Evolutionary conservation across 1,140 invertebrate species (phyloP).

Genomic region (Drosophila lacertosa): DNA sequence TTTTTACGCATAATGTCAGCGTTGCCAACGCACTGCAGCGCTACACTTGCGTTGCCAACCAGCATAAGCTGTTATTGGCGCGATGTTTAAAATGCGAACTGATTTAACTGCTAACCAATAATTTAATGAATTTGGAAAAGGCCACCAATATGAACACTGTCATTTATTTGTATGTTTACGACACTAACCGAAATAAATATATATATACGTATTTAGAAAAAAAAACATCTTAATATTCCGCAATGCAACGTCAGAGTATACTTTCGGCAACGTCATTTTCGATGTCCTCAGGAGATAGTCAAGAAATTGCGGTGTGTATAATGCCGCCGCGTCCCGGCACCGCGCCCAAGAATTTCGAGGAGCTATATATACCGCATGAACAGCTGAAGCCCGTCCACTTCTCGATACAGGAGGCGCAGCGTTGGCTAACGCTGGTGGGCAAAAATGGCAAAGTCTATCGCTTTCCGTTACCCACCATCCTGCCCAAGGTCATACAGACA

Average conservation of each 20-base stretch:
- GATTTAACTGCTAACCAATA: not conserved
- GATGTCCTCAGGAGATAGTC: not conserved
- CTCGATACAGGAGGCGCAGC: constrained; percentile 73
- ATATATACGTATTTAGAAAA: not conserved
- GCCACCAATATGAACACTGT: not conserved
- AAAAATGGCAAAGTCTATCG: constrained; percentile 62
- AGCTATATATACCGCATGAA: constrained; percentile 56
- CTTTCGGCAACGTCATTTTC: not conserved
- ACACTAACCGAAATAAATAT: constrained; percentile 25
- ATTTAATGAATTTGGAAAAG: not conserved
- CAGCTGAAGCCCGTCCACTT: constrained; percentile 58
- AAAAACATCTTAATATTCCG: constrained; percentile 7
- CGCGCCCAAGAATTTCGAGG: constrained; percentile 56
- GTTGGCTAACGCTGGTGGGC: constrained; percentile 67
- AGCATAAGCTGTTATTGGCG: not conserved
- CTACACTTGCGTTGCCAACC: constrained; percentile 9
- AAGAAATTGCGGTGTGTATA: constrained; percentile 41
- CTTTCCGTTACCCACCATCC: constrained; percentile 72
- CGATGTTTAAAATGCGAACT: constrained; percentile 10
- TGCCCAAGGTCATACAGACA: constrained; percentile 76
- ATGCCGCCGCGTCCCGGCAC: constrained; percentile 71
- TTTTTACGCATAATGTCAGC: not conserved
- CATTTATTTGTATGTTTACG: constrained; percentile 9
- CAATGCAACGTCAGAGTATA: not conserved
- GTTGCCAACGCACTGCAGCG: not conserved